A percentile compares a stretch with the other conserved stretches of the same genome.
These are phyloP conservation scores for Cyclophora punctaria DNA, from an alignment of 2,888 invertebrate species.

Conservation along the genomic window DNA sequence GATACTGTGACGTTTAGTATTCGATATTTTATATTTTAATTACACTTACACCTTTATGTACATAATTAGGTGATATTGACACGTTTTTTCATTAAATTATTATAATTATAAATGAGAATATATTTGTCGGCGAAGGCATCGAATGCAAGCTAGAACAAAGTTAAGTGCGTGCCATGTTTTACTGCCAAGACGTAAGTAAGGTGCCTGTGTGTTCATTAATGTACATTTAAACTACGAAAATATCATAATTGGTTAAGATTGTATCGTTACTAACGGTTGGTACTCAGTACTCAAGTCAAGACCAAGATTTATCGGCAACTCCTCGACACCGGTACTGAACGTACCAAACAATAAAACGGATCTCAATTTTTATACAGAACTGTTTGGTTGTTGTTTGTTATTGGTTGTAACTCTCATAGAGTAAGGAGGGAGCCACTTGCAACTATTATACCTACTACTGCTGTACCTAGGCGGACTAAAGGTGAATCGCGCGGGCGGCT, in stretches of 20 bases:
- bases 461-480: too few species aligned
- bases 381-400: too few species aligned
- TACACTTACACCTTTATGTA: slow-evolving; percentile 20
- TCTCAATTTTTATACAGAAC: too few species aligned
- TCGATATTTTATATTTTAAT: slow-evolving; percentile 18
- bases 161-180: slow-evolving; percentile 55
- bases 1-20: slow-evolving; percentile 40
- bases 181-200: slow-evolving; percentile 62
- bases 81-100: slow-evolving; percentile 11
- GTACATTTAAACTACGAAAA: slow-evolving; percentile 36
- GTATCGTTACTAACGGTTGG: neutral
- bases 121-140: slow-evolving; percentile 22
- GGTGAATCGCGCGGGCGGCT: too few species aligned
- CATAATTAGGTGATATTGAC: slow-evolving; percentile 18
- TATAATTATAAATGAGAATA: slow-evolving; percentile 10
- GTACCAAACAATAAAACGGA: too few species aligned
- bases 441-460: too few species aligned
- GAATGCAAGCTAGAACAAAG: slow-evolving; percentile 27
- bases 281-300: too few species aligned
- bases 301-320: too few species aligned
- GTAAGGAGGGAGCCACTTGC: too few species aligned
- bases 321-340: too few species aligned
- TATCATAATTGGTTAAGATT: slow-evolving; percentile 20
- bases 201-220: slow-evolving; percentile 70
- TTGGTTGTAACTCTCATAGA: too few species aligned